A percentile compares a stretch with the other conserved stretches of the same genome.
Conservation (phyloP, 1,140 invertebrate genomes). For the Pseudachorutes palmiensis region DNA sequence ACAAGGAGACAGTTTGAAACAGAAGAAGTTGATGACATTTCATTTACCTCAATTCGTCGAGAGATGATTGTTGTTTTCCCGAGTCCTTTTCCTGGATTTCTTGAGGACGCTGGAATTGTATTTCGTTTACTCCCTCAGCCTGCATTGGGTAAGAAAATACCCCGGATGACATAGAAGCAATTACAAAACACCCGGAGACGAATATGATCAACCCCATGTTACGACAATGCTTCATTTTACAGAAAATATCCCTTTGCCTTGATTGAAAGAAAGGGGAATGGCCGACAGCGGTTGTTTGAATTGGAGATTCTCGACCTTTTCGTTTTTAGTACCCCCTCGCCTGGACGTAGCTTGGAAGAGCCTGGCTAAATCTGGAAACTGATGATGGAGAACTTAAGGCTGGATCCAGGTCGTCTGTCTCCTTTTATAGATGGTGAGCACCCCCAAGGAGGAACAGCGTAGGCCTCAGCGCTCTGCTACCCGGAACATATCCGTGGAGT, state of each 20-base stretch:
- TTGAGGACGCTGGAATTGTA: not conserved
- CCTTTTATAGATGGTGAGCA: no score
- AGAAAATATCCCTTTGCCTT: not conserved
- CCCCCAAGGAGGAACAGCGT: no score
- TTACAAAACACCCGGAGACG: not conserved
- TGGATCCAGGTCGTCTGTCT: no score
- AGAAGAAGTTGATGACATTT: no score
- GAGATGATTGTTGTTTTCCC: not conserved
- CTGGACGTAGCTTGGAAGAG: not conserved
- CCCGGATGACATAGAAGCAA: not conserved
- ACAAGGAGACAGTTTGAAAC: no score
- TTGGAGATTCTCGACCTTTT: not conserved
- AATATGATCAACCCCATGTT: not conserved
- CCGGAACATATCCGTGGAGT: no score
- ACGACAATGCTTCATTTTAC: not conserved
- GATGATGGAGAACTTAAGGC: no score
- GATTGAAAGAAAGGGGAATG: not conserved
- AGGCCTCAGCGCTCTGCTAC: no score
- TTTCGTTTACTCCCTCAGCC: not conserved
- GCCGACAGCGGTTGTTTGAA: not conserved
- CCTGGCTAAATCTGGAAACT: no score
- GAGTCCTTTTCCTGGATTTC: not conserved
- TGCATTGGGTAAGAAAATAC: not conserved
- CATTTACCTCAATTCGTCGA: conserved; percentile 6
- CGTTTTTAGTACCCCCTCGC: not conserved